Evolutionary conservation across 2,113 vertebrate genomes (phyloP).

Genomic region (Ceyx melanurus): DNA sequence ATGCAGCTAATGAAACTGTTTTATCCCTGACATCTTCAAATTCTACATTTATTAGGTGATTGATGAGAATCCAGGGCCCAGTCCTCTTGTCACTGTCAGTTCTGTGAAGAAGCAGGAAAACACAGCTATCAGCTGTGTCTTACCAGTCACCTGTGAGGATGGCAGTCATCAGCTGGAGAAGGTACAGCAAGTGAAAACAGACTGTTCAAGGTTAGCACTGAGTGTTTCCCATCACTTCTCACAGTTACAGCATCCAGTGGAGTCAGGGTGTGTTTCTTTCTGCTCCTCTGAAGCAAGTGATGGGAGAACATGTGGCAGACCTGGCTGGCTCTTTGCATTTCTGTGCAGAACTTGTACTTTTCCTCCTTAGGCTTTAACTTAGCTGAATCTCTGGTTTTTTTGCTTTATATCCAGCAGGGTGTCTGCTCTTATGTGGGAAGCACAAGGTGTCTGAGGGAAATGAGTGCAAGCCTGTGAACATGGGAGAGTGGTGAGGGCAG

Average conservation of each 20-base stretch:
- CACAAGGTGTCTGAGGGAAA: background rate
- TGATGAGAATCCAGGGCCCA: background rate
- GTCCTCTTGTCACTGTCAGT: background rate
- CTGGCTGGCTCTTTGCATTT: background rate
- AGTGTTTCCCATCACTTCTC: background rate
- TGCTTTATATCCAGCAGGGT: background rate
- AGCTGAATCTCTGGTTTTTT: background rate
- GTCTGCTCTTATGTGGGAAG: background rate
- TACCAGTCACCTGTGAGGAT: background rate
- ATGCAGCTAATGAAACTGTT: background rate
- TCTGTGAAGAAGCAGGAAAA: background rate
- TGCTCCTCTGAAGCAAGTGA: background rate
- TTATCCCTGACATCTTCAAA: background rate
- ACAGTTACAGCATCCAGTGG: background rate
- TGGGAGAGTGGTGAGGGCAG: background rate
- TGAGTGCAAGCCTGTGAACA: no score
- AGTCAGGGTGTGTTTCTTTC: background rate
- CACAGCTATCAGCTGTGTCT: rapidly evolving
- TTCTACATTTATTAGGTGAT: background rate
- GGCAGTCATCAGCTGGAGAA: no score
- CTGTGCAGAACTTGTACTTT: background rate
- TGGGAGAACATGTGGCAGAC: background rate
- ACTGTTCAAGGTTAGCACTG: background rate
- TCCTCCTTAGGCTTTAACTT: background rate
- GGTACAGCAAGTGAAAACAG: background rate